Base-by-base conservation (phyloP, 2,797 vertebrate genomes). In the Tamandua tetradactyla region DNA sequence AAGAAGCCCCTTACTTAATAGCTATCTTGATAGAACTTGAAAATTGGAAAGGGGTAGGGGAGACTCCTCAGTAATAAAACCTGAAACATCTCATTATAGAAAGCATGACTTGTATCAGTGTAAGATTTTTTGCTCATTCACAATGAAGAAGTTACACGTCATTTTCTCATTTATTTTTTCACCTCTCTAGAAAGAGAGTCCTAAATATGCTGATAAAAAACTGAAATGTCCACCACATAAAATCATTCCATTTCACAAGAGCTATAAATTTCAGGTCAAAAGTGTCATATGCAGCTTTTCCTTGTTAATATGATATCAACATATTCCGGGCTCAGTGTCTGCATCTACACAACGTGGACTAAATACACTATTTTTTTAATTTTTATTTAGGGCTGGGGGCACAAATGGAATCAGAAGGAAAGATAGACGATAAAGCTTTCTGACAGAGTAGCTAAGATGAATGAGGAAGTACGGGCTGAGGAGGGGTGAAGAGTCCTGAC, bases 141-240 rank as follows among this genome's bases (percentile, higher is more conserved):
- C 76, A 87, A 94, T 72, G 7, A 80, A 89, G 17, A 3, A 90
- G 68, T 80, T 35, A 71, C 17, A 59, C 18, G 82, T 69, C 10
- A 94, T 37, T 74, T 92, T 87, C 37, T 93, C 42, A 86, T 52
- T 74, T 49, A 78, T 87, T 84, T 32, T 80, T 84, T 94, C 18
- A 64, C 30, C 17, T 82, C 23, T 35, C 12, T 84, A 66, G n/a
- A 74, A 90, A 81, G 20, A 80, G 27, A 79, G 3, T n/a, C 89
- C 22, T 86, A 86, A 79, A 37, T n/a, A 61, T 27, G 37, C 11
- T 79, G 44, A 91, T 79, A 74, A 89, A 83, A 22, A 94, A 35
- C 30, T 49, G 3, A 84, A 95, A 59, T 5, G 4, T 13, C 3
- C 89, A 3, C 86, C 22, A 22, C 44, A 32, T 7, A 69, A 2